Base-by-base conservation (phyloP, 2,888 invertebrate genomes). In the Unio delphinus region DNA sequence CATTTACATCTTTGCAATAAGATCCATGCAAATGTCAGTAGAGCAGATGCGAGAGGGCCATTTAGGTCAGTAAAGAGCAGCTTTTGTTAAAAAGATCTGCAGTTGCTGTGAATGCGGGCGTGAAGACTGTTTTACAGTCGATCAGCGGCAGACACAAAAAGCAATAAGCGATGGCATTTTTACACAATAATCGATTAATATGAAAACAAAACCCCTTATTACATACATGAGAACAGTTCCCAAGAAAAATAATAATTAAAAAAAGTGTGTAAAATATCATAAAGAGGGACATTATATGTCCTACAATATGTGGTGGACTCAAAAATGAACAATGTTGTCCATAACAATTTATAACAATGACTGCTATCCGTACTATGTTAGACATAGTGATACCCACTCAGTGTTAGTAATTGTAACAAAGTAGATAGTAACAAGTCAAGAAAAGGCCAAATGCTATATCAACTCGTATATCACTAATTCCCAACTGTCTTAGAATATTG, bases 261-360 rank as follows among this genome's bases (percentile, higher is more conserved):
- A 45, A 64, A 71, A 67, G 64, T 64, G 60, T 57, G 65, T 68
- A 75, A 75, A 76, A 76, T 73, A 74, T 75, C 73, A 70, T 70
- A 68, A 73, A 70, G 60, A 70, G 62, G 81, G 76, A 81, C 81
- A 81, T 81, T 79, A 70, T 30, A 81, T 81, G 81, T 79, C 69
- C 81, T 63, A 58, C 55, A 59, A 65, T 63, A 64, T 58, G 65
- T 54, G 60, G 65, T 57, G 57, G 65, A 65, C 65, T 65, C 55
- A 65, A 65, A 64, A 65, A 65, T 65, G 59, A 65, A 65, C 65
- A 64, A 64, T 60, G 57, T 65, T 59, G 65, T 65, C 65, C 57
- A 65, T 60, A 65, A 65, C 65, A 58, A 65, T 64, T 57, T 56
- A 56, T 54, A 65, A 65, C 65, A 65, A 65, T 28, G 59, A 57